Evolutionary conservation across 1,140 invertebrate species (phyloP).

Genomic region (Drosophila oshimai): DNA sequence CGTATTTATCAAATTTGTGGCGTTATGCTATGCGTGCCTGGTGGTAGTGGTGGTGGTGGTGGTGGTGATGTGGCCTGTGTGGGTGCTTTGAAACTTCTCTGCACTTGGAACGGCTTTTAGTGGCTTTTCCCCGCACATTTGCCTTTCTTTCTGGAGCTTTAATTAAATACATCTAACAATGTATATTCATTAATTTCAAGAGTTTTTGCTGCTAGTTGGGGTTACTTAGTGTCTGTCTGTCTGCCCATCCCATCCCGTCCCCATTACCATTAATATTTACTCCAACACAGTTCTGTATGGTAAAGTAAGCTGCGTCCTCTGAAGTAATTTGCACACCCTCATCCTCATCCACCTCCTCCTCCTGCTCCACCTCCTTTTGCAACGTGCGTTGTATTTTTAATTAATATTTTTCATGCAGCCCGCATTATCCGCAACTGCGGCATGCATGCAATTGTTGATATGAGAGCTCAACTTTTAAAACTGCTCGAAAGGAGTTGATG

Average conservation of each 20-base stretch:
- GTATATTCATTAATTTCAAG: slow-evolving; percentile 67
- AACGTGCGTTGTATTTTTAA: slow-evolving; percentile 53
- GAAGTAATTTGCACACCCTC: slow-evolving; percentile 1
- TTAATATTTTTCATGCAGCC: slow-evolving; percentile 67
- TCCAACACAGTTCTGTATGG: background rate
- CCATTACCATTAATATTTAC: slow-evolving; percentile 1
- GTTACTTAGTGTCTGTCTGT: slow-evolving; percentile 46
- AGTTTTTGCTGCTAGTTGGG: slow-evolving; percentile 52
- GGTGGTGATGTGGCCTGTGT: background rate
- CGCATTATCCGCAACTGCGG: background rate
- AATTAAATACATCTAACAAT: slow-evolving; percentile 70
- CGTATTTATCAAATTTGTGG: slow-evolving; percentile 2
- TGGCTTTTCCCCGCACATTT: background rate
- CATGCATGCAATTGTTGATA: no score
- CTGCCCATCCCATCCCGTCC: background rate
- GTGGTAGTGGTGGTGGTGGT: background rate
- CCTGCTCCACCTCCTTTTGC: background rate
- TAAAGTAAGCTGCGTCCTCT: background rate
- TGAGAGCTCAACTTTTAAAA: no score
- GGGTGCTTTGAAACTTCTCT: background rate
- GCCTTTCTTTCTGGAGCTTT: slow-evolving; percentile 27
- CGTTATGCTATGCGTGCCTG: no score
- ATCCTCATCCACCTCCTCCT: background rate
- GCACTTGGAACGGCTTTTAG: background rate
- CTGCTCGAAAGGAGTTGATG: no score